These are phyloP conservation scores for Vireo griseus DNA, from an alignment of 2,797 vertebrate species.

Conservation along the genomic window DNA sequence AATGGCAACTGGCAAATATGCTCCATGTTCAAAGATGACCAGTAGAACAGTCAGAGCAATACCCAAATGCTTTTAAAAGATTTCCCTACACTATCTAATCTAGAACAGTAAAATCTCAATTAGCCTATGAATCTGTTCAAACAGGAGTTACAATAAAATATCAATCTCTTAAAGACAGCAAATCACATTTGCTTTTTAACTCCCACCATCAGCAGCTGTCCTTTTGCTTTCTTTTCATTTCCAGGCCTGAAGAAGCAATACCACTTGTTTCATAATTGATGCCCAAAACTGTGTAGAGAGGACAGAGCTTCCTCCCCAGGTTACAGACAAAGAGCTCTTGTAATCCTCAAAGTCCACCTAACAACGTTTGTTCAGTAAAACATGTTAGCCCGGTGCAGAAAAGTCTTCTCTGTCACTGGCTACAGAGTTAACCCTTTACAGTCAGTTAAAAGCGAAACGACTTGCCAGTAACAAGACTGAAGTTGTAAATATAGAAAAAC, in stretches of 20 bases:
- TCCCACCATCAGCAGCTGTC: neutral
- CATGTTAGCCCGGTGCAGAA: neutral
- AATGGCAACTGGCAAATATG: neutral
- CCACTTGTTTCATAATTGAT: neutral
- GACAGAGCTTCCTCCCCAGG: neutral
- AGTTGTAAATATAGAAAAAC: neutral
- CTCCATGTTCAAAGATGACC: neutral
- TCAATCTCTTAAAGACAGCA: neutral
- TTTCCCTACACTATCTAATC: neutral
- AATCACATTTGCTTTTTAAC: neutral
- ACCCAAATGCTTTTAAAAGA: neutral
- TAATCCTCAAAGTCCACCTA: neutral
- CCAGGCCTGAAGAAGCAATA: neutral
- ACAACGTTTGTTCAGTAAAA: neutral
- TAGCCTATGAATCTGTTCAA: neutral
- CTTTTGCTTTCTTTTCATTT: neutral
- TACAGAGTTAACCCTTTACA: neutral
- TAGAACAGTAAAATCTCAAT: neutral
- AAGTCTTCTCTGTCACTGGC: neutral
- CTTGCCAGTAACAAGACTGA: neutral
- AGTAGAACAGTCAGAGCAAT: neutral
- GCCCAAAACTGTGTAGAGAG: neutral
- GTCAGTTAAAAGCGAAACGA: neutral
- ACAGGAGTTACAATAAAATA: neutral
- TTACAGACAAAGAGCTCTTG: neutral